Base-by-base conservation (phyloP, 2,888 invertebrate species). In the Ptychoptera contaminata region DNA sequence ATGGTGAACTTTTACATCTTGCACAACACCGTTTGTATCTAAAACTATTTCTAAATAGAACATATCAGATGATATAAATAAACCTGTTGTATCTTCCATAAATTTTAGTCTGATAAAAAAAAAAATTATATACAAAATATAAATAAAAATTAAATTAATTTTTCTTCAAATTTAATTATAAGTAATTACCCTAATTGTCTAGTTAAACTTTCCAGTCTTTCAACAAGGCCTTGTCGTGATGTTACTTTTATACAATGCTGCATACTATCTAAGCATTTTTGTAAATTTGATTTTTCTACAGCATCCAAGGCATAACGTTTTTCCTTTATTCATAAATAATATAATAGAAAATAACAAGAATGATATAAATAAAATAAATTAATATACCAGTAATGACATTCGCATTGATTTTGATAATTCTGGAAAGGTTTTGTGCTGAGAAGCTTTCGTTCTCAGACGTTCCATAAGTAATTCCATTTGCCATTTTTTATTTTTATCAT, bases 61-160 rank as follows among this genome's bases (percentile, higher is more conserved):
- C 92, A 93, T 92, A 60, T 94, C 94, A 0, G 91, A 91, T 36
- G 88, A 91, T 62, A 94, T 91, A 59, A 91, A 91, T 48, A 88
- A 72, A 38, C 82, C 82, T 41, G 82, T 79, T 47, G 81, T 77
- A 44, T 85, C 87, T 49, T 84, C 82, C 58, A 85, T 83, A 65
- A 91, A 90, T 61, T 91, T 90, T 45, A 92, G 70, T 32, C 32
- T 32, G 8, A 11, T 23, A 3, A 23, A 23, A 23, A 5, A 5
- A 23, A 38, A n/a, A 2, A 46, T 14, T 45, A 42, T 16, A 40
- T 30, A 16, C 36, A 32, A 45, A 42, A 46, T 5, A 23, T 23
- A 23, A 23, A 23, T 5, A 23, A 23, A 23, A 37, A 43, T 40
- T 42, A 42, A 32, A 32, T 9, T 32, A 11, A 11, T 11, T 32